Evolutionary conservation across 2,113 vertebrate species (phyloP), one percentile per base, ranked within the genome.

Genomic region (Caretta caretta): DNA sequence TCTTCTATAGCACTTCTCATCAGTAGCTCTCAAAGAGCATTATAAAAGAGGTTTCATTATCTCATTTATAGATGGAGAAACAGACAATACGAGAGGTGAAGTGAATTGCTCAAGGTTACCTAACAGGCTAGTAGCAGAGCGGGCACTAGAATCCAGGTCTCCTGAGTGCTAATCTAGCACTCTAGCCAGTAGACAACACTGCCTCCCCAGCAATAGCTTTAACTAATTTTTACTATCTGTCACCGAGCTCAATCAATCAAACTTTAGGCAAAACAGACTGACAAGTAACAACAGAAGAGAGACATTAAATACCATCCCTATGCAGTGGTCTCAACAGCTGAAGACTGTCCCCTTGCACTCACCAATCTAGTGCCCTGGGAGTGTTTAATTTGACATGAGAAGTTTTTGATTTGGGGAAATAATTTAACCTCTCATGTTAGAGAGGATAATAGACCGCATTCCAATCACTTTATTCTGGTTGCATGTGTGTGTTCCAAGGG

Each of bases 151-250:
- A 4, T 25, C 46, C 20, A n/a, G 9, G 42, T 86, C 54, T 76
- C n/a, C 38, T 5, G 27, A 72, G 46, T 19, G 25, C 46, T 46
- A 84, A 56, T 19, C 4, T 50, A 49, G n/a, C 13, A 8, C n/a
- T 50, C 22, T 72, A 31, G 76, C 46, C 85, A 31, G 35, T 27
- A 69, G 35, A 16, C 31, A 69, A 69, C 62, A 65, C 62, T 65
- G 62, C 31, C 35, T 69, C 35, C 35, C 4, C 31, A 35, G 83
- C 65, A 75, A 27, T 62, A 65, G 46, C 29, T 76, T 75, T 76
- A 91, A 94, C 83, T 57, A 90, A 86, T 93, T 29, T 48, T 27
- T 78, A 48, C 25, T 76, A 76, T 94, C 92, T 95, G 90, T 90
- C 90, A 94, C 85, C 83, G 76, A 89, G 80, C 94, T 88, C 27